Evolutionary conservation across 2,888 invertebrate species (phyloP).

Genomic region (Aphodius granarius): DNA sequence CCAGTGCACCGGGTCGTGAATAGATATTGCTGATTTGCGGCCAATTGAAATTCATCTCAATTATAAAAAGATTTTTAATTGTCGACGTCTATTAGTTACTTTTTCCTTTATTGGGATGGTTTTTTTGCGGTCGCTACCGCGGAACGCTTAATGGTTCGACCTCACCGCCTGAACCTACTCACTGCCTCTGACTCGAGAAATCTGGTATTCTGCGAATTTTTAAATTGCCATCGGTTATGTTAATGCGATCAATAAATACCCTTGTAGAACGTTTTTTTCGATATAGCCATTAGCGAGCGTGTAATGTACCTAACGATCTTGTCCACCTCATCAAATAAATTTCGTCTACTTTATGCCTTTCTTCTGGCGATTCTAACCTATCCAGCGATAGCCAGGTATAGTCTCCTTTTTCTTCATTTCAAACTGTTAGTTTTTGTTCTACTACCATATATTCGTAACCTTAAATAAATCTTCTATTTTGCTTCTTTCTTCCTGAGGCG

Average conservation of each 20-base stretch:
- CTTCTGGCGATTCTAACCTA: too few species aligned
- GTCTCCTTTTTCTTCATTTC: neutral
- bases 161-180: neutral
- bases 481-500: neutral
- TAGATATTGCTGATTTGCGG: constrained; percentile 53
- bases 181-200: constrained; percentile 1
- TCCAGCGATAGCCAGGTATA: neutral
- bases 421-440: neutral
- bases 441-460: neutral
- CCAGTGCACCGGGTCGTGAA: constrained; percentile 43
- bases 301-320: neutral
- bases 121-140: neutral
- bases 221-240: constrained; percentile 12
- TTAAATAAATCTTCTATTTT: neutral
- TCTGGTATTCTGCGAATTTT: constrained; percentile 14
- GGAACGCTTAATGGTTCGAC: neutral
- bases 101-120: constrained; percentile 26
- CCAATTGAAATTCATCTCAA: constrained; percentile 50
- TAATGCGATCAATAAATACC: constrained; percentile 10
- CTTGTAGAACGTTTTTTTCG: constrained; percentile 5
- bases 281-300: constrained; percentile 5
- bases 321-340: neutral
- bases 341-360: neutral
- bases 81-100: constrained; percentile 45
- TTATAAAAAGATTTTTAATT: constrained; percentile 55